These are phyloP conservation scores for Nibea coibor DNA, from an alignment of 2,113 vertebrate genomes.

Conservation along the genomic window DNA sequence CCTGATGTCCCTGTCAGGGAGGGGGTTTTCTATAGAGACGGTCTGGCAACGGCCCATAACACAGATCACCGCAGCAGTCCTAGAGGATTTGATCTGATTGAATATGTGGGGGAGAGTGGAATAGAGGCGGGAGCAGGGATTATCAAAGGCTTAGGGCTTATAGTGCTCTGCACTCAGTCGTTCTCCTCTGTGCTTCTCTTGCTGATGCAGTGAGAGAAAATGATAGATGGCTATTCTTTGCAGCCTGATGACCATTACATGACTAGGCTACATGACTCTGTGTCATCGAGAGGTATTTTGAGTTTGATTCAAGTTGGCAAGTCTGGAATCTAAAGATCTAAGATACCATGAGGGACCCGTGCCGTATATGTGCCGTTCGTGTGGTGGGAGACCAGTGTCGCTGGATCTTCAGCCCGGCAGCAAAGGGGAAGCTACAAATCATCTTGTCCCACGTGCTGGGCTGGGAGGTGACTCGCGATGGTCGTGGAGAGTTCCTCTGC, in stretches of 20 bases:
- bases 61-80: constrained; percentile 52
- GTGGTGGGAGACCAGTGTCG: constrained; percentile 81
- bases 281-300: constrained; percentile 43
- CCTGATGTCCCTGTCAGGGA: neutral
- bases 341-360: constrained; percentile 78
- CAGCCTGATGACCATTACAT: constrained; percentile 26
- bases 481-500: constrained; percentile 82
- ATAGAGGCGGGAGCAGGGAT: constrained; percentile 77
- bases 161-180: constrained; percentile 64
- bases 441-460: constrained; percentile 83
- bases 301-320: constrained; percentile 8
- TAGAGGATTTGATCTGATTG: constrained; percentile 74
- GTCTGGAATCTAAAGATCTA: constrained; percentile 19
- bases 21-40: constrained; percentile 34
- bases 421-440: constrained; percentile 79
- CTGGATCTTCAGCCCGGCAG: constrained; percentile 83
- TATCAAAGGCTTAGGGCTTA: constrained; percentile 78
- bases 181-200: constrained; percentile 57
- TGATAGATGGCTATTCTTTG: constrained; percentile 54
- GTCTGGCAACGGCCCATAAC: constrained; percentile 24
- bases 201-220: constrained; percentile 60
- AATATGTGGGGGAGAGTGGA: constrained; percentile 62
- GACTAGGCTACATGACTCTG: constrained; percentile 12
- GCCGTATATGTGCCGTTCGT: constrained; percentile 79
- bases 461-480: constrained; percentile 77